A percentile compares a stretch with the other conserved stretches of the same genome.
phyloP scores from a whole-genome alignment of 2,113 vertebrate genomes.

The Picathartes gymnocephalus region DNA sequence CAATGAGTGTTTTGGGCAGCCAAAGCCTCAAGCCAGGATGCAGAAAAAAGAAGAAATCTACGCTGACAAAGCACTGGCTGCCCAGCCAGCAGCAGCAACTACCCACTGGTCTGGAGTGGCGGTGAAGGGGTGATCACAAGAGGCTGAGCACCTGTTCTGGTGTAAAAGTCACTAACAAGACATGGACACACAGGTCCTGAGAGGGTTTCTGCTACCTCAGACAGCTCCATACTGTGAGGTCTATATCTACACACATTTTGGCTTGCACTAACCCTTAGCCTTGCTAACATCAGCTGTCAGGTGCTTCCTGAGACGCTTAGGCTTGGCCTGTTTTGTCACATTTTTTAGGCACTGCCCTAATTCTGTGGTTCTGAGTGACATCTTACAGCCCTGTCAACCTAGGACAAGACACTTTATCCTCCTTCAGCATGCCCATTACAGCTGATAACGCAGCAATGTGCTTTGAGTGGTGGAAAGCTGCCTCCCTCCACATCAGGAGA shows the following conservation, averaged over 20 bases:
- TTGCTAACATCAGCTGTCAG: background rate
- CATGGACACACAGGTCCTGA: accelerated
- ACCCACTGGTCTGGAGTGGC: accelerated
- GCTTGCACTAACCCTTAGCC: background rate
- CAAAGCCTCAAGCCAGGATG: background rate
- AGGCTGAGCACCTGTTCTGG: background rate
- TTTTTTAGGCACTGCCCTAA: background rate
- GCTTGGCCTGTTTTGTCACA: background rate
- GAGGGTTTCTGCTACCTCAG: background rate
- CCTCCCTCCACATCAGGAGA: accelerated
- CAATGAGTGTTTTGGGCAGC: background rate
- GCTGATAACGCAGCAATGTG: accelerated
- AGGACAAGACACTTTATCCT: accelerated
- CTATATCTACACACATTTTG: accelerated
- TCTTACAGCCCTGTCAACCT: background rate
- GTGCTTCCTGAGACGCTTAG: background rate
- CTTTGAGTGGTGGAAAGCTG: background rate
- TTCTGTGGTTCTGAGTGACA: background rate
- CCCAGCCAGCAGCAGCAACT: background rate
- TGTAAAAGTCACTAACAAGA: background rate
- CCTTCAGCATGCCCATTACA: background rate
- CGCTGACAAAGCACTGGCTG: background rate
- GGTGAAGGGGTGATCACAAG: background rate
- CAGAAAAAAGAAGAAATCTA: background rate
- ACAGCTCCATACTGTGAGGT: background rate